Conservation (phyloP, 2,888 invertebrate genomes). For the Pammene fasciana region DNA sequence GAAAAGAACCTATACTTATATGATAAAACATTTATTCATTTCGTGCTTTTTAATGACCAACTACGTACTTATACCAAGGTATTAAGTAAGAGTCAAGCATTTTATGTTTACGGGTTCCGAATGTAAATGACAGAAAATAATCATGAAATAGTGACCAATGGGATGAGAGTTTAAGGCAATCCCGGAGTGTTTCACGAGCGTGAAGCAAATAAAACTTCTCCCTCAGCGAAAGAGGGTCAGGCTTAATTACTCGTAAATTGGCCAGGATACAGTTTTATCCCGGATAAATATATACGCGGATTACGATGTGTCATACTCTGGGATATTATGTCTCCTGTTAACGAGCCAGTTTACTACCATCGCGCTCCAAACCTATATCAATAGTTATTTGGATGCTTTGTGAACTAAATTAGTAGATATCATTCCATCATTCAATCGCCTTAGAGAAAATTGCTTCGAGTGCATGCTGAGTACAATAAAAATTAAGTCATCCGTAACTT, state of each 20-base stretch:
- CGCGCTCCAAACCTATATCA: conserved; percentile 24
- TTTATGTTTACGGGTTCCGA: too few relatives aligned
- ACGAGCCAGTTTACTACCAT: conserved; percentile 40
- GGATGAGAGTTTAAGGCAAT: conserved; percentile 69
- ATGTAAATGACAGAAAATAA: conserved; percentile 65
- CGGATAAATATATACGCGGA: conserved; percentile 66
- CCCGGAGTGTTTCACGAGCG: conserved; percentile 68
- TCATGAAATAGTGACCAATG: conserved; percentile 67
- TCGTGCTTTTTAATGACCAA: background rate
- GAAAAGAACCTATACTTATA: conserved; percentile 43
- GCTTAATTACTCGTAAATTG: conserved; percentile 83
- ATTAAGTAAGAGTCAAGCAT: too few relatives aligned
- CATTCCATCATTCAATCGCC: conserved; percentile 38
- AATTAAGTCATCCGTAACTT: conserved; percentile 73
- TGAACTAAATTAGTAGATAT: conserved; percentile 30
- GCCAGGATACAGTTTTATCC: conserved; percentile 76
- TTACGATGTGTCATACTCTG: conserved; percentile 65
- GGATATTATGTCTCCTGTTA: conserved; percentile 53
- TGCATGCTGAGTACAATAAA: conserved; percentile 65
- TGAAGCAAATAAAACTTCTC: conserved; percentile 78
- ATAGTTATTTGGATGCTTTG: conserved; percentile 24
- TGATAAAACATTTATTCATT: conserved; percentile 43
- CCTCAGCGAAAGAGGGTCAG: conserved; percentile 79
- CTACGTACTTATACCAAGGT: too few relatives aligned
- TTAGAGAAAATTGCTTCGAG: conserved; percentile 45